Percentiles rank a stretch among this genome's conserved stretches.
Evolutionary conservation across 2,113 vertebrate species (phyloP).

Genomic region (Clarias magur): DNA sequence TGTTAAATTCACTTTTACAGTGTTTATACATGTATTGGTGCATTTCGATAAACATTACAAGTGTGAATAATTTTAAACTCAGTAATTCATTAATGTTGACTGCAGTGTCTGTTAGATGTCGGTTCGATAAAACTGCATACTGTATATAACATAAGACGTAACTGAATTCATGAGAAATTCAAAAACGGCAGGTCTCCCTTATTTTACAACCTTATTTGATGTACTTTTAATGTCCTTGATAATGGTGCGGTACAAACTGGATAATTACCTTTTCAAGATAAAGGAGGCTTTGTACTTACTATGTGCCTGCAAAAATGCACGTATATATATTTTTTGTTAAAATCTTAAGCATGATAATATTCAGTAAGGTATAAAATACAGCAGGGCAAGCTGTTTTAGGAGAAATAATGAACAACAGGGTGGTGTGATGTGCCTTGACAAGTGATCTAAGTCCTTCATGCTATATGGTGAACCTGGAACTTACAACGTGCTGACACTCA

Average conservation of each 20-base stretch:
- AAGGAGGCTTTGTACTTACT: neutral
- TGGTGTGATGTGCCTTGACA: neutral
- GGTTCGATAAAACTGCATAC: too few relatives aligned
- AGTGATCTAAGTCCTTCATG: neutral
- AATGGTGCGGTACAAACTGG: neutral
- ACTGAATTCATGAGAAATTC: neutral
- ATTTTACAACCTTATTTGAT: too few relatives aligned
- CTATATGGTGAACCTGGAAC: neutral
- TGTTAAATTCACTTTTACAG: too few relatives aligned
- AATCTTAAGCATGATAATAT: neutral
- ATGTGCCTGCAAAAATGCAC: neutral
- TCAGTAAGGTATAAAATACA: neutral
- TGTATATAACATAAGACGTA: neutral
- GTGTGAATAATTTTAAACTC: neutral
- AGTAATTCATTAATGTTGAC: neutral
- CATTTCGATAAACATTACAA: neutral
- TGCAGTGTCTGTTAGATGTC: too few relatives aligned
- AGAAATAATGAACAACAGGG: neutral
- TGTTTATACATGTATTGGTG: neutral
- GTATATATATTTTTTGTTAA: neutral
- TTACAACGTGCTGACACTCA: too few relatives aligned
- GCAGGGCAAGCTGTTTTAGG: neutral
- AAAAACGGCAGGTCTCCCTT: neutral
- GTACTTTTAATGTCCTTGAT: too few relatives aligned
- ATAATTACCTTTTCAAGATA: neutral